Base-by-base conservation (phyloP, 2,888 invertebrate species). In the Orthonevra nobilis region DNA sequence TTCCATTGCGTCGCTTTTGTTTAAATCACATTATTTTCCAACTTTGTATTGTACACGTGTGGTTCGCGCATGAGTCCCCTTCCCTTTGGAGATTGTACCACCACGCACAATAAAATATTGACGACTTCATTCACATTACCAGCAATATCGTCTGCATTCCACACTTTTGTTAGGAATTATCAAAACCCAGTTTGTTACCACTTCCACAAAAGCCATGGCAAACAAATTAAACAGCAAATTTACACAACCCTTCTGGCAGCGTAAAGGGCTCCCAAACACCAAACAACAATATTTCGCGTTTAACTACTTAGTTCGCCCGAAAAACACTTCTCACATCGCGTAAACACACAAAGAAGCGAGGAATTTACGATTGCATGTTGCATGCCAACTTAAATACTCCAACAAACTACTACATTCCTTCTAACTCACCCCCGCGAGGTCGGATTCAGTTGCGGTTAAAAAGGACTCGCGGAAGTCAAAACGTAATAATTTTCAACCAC, bases 331-430 rank as follows among this genome's bases (percentile, higher is more conserved):
- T 44, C 30, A 28, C 36, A 48, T 20, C 42, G 14, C 10, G 34
- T 20, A 52, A 44, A 36, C 20, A 28, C 34, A 66, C 38, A 40
- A 58, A 56, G 15, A 17, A 40, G 42, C 7, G 23, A 17, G 3
- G n/a, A 28, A 44, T 46, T 68, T 38, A 58, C 48, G 56, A 40
- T 58, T 48, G 68, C 68, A 56, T 68, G 66, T 30, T 56, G 66
- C 66, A 68, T 68, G 66, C 38, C 58, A 56, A 42, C 30, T 15
- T 30, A 19, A 44, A 32, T 30, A 20, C 23, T n/a, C 36, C 36
- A 34, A 34, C 5, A n/a, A 28, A 15, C 44, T 44, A 15, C 17
- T 2, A 15, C 5, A 1, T 7, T 23, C 28, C n/a, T 46, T 46
- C 14, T 9, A 30, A 3, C 28, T 15, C 23, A 23, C 23, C 23